Evolutionary conservation across 2,888 invertebrate species (phyloP), one percentile per base, ranked within the genome.

Genomic region (Aleiodes leptofemur): DNA sequence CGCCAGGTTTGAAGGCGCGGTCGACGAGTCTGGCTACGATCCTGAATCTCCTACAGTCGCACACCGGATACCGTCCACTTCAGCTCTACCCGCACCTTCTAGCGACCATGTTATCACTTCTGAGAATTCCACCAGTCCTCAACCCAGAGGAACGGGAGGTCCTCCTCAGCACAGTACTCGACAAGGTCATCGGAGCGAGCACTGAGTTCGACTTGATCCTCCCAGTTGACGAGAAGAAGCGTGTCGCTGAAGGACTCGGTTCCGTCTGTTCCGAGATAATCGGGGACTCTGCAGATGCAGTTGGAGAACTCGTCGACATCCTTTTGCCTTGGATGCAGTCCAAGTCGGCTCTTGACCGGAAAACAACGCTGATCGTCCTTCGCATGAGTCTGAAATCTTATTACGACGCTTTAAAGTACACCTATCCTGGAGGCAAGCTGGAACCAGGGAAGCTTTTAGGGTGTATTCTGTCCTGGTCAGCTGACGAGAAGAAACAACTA

Each of bases 241-340:
- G 82, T 61, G 79, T 86, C 0, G 76, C 84, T 0, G 78, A 82
- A 9, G 83, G 82, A 64, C 76, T 88, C 29, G 83, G 85, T 4
- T 81, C 79, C 2, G 82, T 86, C 4, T 85, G 86, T 73, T 83
- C 85, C 51, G 87, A 86, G 80, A 80, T 85, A 23, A 83, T 88
- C 13, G 78, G 80, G 0, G 84, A 88, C 77, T 87, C 87, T 6
- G 83, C 87, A 0, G 85, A 88, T 51, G 85, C 82, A 8, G 74
- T 88, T 0, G 87, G 87, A 11, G 83, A 85, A 14, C 78, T 88
- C 13, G 82, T 87, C 13, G 87, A 88, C 6, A 86, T 86, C 76
- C 79, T 88, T 8, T 71, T 85, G 55, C 86, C 88, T 0, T 88
- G 88, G 88, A 86, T 88, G 87, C 86, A 87, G 71, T 86, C 88